Conservation (phyloP, 2,797 vertebrate genomes). For the Catharus ustulatus region DNA sequence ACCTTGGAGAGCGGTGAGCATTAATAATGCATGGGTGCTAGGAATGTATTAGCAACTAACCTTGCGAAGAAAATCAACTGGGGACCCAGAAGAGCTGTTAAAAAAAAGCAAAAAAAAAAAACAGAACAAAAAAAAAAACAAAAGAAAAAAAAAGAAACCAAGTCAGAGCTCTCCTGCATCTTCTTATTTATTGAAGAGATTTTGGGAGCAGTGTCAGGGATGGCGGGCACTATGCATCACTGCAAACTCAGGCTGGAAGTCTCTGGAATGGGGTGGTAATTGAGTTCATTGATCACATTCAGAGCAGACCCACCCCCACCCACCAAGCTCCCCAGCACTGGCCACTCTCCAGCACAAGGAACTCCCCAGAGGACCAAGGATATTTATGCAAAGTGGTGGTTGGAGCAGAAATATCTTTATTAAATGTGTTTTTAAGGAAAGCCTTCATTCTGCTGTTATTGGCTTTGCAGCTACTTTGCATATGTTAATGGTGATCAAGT, state of each 20-base stretch:
- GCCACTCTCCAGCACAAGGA: constrained; percentile 43
- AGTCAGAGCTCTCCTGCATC: constrained; percentile 56
- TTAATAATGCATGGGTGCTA: constrained; percentile 98
- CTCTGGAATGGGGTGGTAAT: constrained; percentile 84
- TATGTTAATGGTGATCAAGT: background rate
- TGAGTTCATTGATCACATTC: constrained; percentile 92
- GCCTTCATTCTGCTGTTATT: background rate
- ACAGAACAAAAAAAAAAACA: accelerated
- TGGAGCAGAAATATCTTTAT: constrained; percentile 6
- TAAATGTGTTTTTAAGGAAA: background rate
- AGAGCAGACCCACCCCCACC: background rate
- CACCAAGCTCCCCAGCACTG: background rate
- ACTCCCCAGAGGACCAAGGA: background rate
- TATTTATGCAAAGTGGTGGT: constrained; percentile 22
- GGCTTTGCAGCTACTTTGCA: background rate
- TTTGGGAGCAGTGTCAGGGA: constrained; percentile 80
- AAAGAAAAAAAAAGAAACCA: background rate
- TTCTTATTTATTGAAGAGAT: constrained; percentile 83
- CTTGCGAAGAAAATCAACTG: constrained; percentile 90
- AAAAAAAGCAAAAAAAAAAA: background rate
- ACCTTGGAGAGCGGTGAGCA: constrained; percentile 92
- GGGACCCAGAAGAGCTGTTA: constrained; percentile 82
- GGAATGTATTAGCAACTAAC: constrained; percentile 97
- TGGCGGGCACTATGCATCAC: constrained; percentile 80
- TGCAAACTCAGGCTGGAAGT: constrained; percentile 72